Conservation (phyloP, 1,140 invertebrate species). For the Sycophila sp. region DNA sequence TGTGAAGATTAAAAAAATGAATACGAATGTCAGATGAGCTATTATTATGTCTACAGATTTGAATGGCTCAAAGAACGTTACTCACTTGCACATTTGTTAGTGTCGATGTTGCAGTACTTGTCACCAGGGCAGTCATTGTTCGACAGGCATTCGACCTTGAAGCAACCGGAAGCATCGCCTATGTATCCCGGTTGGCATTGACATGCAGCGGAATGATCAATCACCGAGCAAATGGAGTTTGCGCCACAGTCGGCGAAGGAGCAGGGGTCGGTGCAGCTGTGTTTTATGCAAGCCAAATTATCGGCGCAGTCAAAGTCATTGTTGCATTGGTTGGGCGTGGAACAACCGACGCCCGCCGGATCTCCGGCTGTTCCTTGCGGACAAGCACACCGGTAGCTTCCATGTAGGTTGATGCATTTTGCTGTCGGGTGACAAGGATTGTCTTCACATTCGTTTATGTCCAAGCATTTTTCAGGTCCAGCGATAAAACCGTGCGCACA, state of each 20-base stretch:
- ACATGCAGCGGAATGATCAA: conserved; percentile 77
- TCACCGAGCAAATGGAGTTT: conserved; percentile 77
- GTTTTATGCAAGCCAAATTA: conserved; percentile 75
- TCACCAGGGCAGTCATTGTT: conserved; percentile 80
- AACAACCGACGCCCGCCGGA: conserved; percentile 78
- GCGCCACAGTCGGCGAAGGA: conserved; percentile 73
- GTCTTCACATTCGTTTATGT: conserved; percentile 82
- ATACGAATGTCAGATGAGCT: too few relatives aligned
- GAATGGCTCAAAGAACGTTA: conserved; percentile 39
- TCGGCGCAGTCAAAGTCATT: conserved; percentile 76
- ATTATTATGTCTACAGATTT: too few relatives aligned
- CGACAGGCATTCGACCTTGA: conserved; percentile 84
- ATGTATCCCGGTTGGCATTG: conserved; percentile 81
- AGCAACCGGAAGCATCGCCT: conserved; percentile 84
- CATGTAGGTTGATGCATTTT: conserved; percentile 80
- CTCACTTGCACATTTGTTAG: conserved; percentile 82
- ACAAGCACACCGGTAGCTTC: conserved; percentile 84
- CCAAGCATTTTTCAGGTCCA: conserved; percentile 76
- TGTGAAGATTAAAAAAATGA: too few relatives aligned
- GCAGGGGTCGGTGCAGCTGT: conserved; percentile 83
- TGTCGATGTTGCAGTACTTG: conserved; percentile 77
- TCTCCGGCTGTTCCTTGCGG: conserved; percentile 82
- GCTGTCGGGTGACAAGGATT: conserved; percentile 83
- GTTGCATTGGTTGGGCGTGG: conserved; percentile 77
- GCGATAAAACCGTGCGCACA: conserved; percentile 78